These are phyloP conservation scores for Tetramorium bicarinatum DNA, from an alignment of 2,888 invertebrate species.

Conservation along the genomic window DNA sequence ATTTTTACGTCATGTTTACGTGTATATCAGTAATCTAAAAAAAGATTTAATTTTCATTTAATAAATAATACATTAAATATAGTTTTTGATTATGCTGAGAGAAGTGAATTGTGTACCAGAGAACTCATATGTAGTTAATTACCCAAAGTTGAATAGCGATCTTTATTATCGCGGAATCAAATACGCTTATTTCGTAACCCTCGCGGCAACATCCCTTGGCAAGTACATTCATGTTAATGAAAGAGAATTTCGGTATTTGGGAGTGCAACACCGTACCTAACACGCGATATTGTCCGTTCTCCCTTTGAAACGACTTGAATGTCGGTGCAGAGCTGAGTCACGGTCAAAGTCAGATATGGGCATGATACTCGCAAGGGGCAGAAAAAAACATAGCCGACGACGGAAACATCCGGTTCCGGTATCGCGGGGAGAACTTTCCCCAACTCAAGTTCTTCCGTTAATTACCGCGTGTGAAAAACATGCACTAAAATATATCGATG, in stretches of 20 bases:
- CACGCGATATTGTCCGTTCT: slow-evolving; percentile 72
- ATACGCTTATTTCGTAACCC: not conserved
- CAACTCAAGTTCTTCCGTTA: slow-evolving; percentile 77
- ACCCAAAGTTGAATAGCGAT: not conserved
- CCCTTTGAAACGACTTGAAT: slow-evolving; percentile 68
- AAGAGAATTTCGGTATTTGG: slow-evolving; percentile 68
- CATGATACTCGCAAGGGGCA: slow-evolving; percentile 63
- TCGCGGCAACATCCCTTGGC: slow-evolving; percentile 30
- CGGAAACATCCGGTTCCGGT: slow-evolving; percentile 81
- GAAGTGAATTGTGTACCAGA: not conserved
- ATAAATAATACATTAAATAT: not conserved
- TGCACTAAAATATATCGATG: slow-evolving; percentile 59
- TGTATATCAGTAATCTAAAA: not conserved
- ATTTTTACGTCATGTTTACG: not conserved
- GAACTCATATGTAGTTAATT: not conserved
- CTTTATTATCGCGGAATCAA: slow-evolving; percentile 24
- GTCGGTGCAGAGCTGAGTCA: slow-evolving; percentile 79
- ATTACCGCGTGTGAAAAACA: slow-evolving; percentile 72
- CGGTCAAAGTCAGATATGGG: slow-evolving; percentile 80
- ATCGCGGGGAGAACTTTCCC: slow-evolving; percentile 48
- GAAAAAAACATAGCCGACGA: slow-evolving; percentile 80
- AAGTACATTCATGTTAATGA: slow-evolving; percentile 69
- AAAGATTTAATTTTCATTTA: not conserved
- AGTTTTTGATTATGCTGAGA: not conserved
- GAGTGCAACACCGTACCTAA: slow-evolving; percentile 64